phyloP scores from a whole-genome alignment of 2,888 invertebrate genomes.

The Neocrepidodera transversa region DNA sequence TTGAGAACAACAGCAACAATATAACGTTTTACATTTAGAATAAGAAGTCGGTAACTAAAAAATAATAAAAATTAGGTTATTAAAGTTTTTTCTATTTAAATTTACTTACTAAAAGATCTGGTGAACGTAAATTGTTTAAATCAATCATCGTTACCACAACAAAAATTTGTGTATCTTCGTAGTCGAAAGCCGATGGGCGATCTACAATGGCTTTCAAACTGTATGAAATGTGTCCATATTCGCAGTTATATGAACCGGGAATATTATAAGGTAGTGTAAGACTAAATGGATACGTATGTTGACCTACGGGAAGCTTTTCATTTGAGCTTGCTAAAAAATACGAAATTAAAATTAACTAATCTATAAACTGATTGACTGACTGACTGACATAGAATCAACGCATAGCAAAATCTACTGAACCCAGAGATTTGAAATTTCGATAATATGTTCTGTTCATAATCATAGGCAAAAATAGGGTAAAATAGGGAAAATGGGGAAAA shows the following conservation, averaged over 20 bases:
- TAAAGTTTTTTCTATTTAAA: background rate
- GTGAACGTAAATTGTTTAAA: conserved; percentile 42
- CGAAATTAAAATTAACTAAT: too few species aligned
- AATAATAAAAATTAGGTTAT: background rate
- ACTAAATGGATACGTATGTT: conserved; percentile 50
- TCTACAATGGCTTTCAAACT: conserved; percentile 48
- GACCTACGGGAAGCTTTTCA: conserved; percentile 44
- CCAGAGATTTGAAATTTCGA: too few species aligned
- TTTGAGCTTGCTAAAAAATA: too few species aligned
- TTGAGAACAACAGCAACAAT: conserved; percentile 80
- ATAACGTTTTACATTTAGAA: conserved; percentile 77
- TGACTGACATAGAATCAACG: too few species aligned
- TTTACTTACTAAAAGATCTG: conserved; percentile 39
- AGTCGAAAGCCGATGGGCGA: conserved; percentile 51
- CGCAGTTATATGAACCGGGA: conserved; percentile 48
- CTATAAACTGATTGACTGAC: too few species aligned
- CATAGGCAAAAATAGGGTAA: too few species aligned
- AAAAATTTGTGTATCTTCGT: conserved; percentile 46
- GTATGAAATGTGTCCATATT: conserved; percentile 47
- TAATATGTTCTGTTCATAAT: too few species aligned
- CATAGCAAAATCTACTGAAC: too few species aligned
- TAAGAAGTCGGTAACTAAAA: conserved; percentile 71
- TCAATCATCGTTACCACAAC: conserved; percentile 47
- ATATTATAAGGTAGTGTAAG: conserved; percentile 45
- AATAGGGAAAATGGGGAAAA: too few species aligned